phyloP scores from a whole-genome alignment of 2,888 invertebrate genomes.

The Drosophila diplacantha region DNA sequence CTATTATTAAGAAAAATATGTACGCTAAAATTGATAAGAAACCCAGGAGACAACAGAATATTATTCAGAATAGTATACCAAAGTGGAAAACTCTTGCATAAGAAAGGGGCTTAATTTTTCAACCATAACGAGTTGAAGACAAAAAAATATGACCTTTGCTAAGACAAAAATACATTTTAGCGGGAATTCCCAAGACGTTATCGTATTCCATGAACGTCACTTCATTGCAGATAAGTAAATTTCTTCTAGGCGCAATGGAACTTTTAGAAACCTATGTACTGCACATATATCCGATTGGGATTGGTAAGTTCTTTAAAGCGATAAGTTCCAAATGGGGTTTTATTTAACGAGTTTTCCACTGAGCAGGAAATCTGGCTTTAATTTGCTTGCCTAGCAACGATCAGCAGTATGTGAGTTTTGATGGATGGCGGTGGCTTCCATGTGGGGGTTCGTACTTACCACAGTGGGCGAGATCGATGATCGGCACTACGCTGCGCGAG shows the following conservation, averaged over 20 bases:
- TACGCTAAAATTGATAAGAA: not conserved
- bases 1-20: too few species aligned
- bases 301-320: constrained; percentile 4
- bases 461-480: constrained; percentile 87
- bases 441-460: constrained; percentile 79
- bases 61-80: not conserved
- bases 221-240: not conserved
- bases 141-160: not conserved
- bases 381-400: constrained; percentile 27
- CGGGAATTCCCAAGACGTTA: constrained; percentile 4
- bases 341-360: not conserved
- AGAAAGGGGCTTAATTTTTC: too few species aligned
- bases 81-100: too few species aligned
- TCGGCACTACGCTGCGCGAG: constrained; percentile 85
- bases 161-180: not conserved
- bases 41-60: not conserved
- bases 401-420: constrained; percentile 1
- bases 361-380: constrained; percentile 2
- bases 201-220: not conserved
- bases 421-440: not conserved
- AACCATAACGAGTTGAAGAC: not conserved
- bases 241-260: not conserved
- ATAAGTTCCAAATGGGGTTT: constrained; percentile 1
- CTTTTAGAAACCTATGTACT: not conserved
- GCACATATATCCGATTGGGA: not conserved